phyloP scores from a whole-genome alignment of 2,113 vertebrate species.

The Paramisgurnus dabryanus region DNA sequence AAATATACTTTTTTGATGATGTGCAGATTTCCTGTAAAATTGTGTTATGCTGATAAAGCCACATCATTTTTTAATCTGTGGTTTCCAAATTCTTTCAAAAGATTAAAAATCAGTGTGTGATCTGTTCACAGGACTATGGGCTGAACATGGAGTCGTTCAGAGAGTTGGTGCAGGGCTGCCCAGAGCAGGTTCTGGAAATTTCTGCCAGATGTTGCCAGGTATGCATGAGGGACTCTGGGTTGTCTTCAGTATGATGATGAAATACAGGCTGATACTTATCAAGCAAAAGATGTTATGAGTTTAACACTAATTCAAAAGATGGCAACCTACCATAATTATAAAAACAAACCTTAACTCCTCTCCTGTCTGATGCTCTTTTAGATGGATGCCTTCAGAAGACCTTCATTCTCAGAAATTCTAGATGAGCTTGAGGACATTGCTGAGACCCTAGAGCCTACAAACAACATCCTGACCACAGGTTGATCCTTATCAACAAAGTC shows the following conservation, averaged over 20 bases:
- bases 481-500: slow-evolving; percentile 13
- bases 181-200: slow-evolving; percentile 66
- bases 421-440: slow-evolving; percentile 70
- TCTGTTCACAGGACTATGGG: slow-evolving; percentile 71
- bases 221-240: background rate
- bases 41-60: background rate
- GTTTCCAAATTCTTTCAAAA: background rate
- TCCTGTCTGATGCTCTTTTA: slow-evolving; percentile 31
- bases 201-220: slow-evolving; percentile 70
- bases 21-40: no score
- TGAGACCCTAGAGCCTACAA: slow-evolving; percentile 64
- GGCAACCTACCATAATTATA: background rate
- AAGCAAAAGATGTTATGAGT: background rate
- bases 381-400: slow-evolving; percentile 76
- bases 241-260: background rate
- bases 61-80: background rate
- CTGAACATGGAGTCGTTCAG: slow-evolving; percentile 74
- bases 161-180: slow-evolving; percentile 71
- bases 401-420: slow-evolving; percentile 70
- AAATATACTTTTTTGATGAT: background rate
- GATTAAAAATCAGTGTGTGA: background rate
- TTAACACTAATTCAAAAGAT: background rate
- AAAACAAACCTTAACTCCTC: background rate
- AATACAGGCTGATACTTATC: background rate
- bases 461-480: slow-evolving; percentile 48